A percentile compares a stretch with the other conserved stretches of the same genome.
phyloP scores from a whole-genome alignment of 2,888 invertebrate species.

The Thecophora atra region DNA sequence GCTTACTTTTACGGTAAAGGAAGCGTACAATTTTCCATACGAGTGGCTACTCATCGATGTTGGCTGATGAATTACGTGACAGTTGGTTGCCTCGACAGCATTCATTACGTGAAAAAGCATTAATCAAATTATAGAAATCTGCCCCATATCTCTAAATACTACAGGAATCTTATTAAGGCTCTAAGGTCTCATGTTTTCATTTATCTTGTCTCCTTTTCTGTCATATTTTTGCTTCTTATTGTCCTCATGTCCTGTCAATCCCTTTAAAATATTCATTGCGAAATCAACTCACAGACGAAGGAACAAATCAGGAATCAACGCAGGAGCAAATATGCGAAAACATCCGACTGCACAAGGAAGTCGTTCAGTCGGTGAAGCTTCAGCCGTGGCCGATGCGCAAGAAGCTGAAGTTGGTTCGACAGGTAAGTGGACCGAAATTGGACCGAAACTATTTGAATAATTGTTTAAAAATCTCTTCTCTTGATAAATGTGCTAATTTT shows the following conservation, averaged over 20 bases:
- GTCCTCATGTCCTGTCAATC: neutral
- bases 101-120: conserved; percentile 20
- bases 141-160: conserved; percentile 45
- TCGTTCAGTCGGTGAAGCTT: conserved; percentile 84
- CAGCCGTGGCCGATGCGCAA: conserved; percentile 86
- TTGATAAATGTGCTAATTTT: neutral
- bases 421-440: conserved; percentile 64
- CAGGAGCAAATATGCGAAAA: conserved; percentile 92
- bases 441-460: neutral
- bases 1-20: neutral
- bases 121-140: conserved; percentile 52
- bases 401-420: conserved; percentile 82
- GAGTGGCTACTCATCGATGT: conserved; percentile 34
- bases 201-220: neutral
- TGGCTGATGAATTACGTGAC: conserved; percentile 39
- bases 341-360: conserved; percentile 90
- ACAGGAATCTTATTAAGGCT: neutral
- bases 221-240: neutral
- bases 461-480: neutral
- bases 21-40: conserved; percentile 3
- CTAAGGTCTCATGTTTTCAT: neutral
- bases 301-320: conserved; percentile 71
- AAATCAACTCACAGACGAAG: conserved; percentile 76
- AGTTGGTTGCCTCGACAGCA: neutral
- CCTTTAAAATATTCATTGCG: neutral